phyloP scores from a whole-genome alignment of 2,797 vertebrate genomes.

The Pogoniulus pusillus region DNA sequence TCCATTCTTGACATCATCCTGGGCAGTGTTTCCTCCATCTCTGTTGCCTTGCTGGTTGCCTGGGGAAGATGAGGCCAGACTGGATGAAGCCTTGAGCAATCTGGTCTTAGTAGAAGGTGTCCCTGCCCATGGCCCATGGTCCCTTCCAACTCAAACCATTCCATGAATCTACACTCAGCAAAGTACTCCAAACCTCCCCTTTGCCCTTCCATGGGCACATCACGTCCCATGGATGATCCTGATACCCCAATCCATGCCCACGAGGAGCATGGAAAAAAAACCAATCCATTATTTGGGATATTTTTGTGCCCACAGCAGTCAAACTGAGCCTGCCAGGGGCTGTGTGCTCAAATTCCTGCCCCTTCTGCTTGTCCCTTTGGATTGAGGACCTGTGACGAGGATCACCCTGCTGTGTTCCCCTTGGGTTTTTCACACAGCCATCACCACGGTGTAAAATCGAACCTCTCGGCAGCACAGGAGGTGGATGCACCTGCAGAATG shows the following conservation, averaged over 20 bases:
- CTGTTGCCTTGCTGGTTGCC: rapidly evolving
- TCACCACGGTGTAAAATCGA: rapidly evolving
- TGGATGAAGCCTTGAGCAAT: not conserved
- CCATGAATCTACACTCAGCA: too few relatives aligned
- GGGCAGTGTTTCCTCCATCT: too few relatives aligned
- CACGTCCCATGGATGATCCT: not conserved
- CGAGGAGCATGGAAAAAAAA: not conserved
- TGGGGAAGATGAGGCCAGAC: rapidly evolving
- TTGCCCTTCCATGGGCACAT: not conserved
- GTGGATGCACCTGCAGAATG: not conserved
- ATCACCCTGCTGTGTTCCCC: not conserved
- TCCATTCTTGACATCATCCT: too few relatives aligned
- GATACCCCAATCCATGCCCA: rapidly evolving
- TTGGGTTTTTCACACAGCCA: not conserved
- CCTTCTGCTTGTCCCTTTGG: not conserved
- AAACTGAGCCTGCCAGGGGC: not conserved
- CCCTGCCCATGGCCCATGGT: not conserved
- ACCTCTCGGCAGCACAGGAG: not conserved
- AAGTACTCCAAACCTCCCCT: not conserved
- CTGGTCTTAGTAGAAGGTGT: not conserved
- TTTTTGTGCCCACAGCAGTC: not conserved
- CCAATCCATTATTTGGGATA: not conserved
- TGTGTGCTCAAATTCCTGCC: not conserved
- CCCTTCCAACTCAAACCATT: not conserved
- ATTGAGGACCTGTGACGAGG: rapidly evolving